A percentile compares a stretch with the other conserved stretches of the same genome.
phyloP scores from a whole-genome alignment of 2,797 vertebrate genomes.

The Channa striata region DNA sequence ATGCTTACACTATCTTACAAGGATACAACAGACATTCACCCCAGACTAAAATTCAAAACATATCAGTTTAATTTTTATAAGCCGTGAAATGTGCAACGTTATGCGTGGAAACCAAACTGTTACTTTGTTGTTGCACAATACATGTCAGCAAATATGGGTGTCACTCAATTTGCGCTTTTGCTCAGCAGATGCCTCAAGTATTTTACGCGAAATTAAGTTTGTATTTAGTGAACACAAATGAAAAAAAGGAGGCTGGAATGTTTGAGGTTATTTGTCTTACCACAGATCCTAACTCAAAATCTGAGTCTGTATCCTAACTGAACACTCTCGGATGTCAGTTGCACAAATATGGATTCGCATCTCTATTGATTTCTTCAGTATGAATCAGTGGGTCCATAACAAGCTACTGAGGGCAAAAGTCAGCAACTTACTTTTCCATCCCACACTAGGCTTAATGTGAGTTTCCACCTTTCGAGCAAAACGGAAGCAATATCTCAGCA shows the following conservation, averaged over 20 bases:
- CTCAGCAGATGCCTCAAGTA: constrained; percentile 4
- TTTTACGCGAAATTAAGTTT: neutral
- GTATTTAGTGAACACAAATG: neutral
- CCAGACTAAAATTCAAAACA: neutral
- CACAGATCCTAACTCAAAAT: constrained; percentile 16
- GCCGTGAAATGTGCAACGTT: constrained; percentile 7
- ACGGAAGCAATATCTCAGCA: neutral
- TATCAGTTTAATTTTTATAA: neutral
- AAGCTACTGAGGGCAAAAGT: neutral
- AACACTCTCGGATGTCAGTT: neutral
- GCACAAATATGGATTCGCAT: constrained; percentile 16
- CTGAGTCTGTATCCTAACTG: neutral
- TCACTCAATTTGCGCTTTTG: constrained; percentile 10
- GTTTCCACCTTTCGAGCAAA: neutral
- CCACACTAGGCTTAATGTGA: neutral
- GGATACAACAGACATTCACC: neutral
- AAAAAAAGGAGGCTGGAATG: constrained; percentile 66
- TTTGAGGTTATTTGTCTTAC: constrained; percentile 37
- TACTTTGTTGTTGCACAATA: neutral
- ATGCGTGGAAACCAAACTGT: constrained; percentile 10
- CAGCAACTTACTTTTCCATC: neutral
- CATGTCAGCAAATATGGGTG: neutral
- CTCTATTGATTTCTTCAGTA: neutral
- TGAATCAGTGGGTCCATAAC: neutral
- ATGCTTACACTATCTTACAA: neutral